Evolutionary conservation across 2,888 invertebrate species (phyloP).

Genomic region (Megamerina dolium): DNA sequence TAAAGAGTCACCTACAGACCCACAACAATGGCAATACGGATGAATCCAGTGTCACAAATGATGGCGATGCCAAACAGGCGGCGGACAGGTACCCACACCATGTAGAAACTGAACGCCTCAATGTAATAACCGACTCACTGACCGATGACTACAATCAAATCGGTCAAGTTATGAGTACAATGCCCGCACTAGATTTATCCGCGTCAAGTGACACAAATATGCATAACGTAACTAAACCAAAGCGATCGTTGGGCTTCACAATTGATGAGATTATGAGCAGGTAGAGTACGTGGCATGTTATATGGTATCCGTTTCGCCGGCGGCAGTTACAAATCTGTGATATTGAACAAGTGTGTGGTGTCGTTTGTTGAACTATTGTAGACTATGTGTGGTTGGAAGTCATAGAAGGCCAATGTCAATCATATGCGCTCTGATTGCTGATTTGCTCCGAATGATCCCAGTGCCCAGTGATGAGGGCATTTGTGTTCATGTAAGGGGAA

Average conservation of each 20-base stretch:
- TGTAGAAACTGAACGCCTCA: not conserved
- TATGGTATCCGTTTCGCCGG: not conserved
- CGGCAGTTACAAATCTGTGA: constrained; percentile 5
- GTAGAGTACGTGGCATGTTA: constrained; percentile 47
- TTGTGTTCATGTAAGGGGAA: too few species aligned
- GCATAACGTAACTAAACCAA: constrained; percentile 45
- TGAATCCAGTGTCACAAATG: not conserved
- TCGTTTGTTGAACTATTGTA: too few species aligned
- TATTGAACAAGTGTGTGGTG: too few species aligned
- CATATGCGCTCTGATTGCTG: too few species aligned
- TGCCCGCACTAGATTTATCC: constrained; percentile 55
- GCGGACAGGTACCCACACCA: constrained; percentile 8
- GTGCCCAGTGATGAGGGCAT: too few species aligned
- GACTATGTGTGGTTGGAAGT: too few species aligned
- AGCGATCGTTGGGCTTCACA: constrained; percentile 66
- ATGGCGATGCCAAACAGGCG: constrained; percentile 19
- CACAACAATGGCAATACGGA: constrained; percentile 54
- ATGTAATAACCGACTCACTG: not conserved
- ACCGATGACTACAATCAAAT: not conserved
- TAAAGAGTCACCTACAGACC: constrained; percentile 83
- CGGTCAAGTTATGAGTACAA: constrained; percentile 8
- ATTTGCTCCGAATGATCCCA: too few species aligned
- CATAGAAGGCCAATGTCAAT: too few species aligned
- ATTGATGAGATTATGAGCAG: constrained; percentile 87
- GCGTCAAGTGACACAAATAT: constrained; percentile 43